phyloP scores from a whole-genome alignment of 2,113 vertebrate species.

The Proteles cristata region DNA sequence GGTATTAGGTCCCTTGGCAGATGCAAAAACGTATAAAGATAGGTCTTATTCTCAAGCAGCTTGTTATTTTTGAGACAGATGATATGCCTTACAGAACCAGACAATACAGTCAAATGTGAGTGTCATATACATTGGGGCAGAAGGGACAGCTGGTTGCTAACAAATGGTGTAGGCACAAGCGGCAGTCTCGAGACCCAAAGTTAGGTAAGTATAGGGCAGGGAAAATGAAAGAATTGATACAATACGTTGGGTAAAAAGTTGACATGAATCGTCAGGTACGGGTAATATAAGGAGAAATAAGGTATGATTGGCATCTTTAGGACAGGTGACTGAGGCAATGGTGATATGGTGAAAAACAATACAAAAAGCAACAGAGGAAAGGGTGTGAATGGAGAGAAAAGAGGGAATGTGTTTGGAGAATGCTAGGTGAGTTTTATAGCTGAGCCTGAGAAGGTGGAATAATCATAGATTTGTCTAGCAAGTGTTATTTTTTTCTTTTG shows the following conservation, averaged over 20 bases:
- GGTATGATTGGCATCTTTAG: neutral
- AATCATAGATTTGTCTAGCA: neutral
- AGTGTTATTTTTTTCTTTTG: neutral
- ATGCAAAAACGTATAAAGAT: neutral
- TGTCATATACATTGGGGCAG: neutral
- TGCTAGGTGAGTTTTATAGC: neutral
- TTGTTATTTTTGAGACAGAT: neutral
- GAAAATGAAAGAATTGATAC: neutral
- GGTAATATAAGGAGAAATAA: neutral
- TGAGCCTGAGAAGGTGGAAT: neutral
- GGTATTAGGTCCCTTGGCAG: neutral
- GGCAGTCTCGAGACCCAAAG: neutral
- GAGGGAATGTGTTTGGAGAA: neutral
- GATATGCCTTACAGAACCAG: neutral
- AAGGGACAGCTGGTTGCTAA: neutral
- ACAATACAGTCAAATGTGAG: neutral
- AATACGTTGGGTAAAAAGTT: neutral
- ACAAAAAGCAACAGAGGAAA: neutral
- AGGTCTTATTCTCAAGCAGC: neutral
- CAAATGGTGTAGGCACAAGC: neutral
- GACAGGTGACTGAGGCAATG: neutral
- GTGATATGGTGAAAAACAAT: neutral
- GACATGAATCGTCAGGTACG: neutral
- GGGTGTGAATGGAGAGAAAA: neutral
- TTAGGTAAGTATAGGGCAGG: neutral